phyloP scores from a whole-genome alignment of 2,113 vertebrate species.

The Eidolon helvum region DNA sequence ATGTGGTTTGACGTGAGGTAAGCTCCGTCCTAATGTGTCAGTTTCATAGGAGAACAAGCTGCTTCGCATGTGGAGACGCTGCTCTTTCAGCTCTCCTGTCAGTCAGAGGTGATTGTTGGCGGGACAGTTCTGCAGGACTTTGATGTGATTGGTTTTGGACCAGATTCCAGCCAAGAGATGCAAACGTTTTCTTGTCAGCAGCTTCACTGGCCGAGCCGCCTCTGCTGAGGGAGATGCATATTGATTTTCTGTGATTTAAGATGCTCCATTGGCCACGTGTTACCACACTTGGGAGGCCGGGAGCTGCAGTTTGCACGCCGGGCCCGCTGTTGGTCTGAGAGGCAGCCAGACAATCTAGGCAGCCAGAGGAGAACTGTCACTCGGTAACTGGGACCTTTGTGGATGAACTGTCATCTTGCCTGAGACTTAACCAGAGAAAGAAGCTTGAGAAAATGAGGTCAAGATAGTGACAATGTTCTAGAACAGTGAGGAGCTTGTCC shows the following conservation, averaged over 20 bases:
- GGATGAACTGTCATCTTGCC: background rate
- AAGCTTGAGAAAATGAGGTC: background rate
- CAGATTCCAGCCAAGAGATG: constrained; percentile 52
- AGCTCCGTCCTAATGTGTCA: constrained; percentile 53
- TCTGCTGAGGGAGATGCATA: constrained; percentile 11
- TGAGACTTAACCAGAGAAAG: background rate
- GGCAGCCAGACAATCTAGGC: background rate
- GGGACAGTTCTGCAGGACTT: background rate
- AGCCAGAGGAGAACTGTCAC: background rate
- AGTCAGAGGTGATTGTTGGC: constrained; percentile 39
- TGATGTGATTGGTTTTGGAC: constrained; percentile 25
- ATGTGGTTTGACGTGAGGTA: background rate
- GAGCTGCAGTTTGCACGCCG: background rate
- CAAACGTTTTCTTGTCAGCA: constrained; percentile 39
- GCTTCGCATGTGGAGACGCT: background rate
- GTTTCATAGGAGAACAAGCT: constrained; percentile 43
- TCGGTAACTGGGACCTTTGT: background rate
- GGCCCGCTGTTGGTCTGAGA: background rate
- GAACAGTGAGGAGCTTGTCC: background rate
- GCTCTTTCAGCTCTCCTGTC: background rate
- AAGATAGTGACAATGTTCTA: background rate
- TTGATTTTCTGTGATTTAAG: constrained; percentile 33
- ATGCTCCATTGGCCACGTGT: background rate
- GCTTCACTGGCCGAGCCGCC: background rate
- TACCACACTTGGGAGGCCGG: background rate